Evolutionary conservation across 2,797 vertebrate genomes (phyloP).

Genomic region (Coluber constrictor): DNA sequence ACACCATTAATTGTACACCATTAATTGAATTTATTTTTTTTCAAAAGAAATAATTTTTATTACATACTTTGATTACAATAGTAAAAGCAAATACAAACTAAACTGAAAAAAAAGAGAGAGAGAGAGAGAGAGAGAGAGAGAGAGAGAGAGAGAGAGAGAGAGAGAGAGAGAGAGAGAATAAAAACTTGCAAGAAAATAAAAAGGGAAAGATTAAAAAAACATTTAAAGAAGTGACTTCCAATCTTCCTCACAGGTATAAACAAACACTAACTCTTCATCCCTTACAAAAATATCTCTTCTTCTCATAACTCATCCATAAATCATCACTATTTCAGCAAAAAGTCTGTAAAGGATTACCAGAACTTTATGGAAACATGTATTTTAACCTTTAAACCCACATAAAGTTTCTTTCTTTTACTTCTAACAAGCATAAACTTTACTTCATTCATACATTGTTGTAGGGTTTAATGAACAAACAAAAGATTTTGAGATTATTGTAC

Average conservation of each 20-base stretch:
- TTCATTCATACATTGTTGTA: background rate
- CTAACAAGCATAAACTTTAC: background rate
- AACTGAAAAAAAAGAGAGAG: too few relatives aligned
- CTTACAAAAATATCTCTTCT: background rate
- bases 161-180: background rate
- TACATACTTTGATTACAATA: background rate
- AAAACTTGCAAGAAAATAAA: too few relatives aligned
- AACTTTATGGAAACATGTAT: background rate
- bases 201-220: background rate
- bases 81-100: background rate
- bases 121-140: background rate
- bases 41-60: background rate
- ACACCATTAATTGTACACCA: background rate
- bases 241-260: background rate
- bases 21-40: background rate
- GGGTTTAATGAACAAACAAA: background rate
- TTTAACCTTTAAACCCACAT: background rate
- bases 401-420: background rate
- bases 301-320: background rate
- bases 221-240: too few relatives aligned
- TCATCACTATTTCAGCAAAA: background rate
- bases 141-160: too few relatives aligned
- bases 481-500: background rate
- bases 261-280: background rate
- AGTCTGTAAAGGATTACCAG: background rate